Percentiles rank a stretch among this genome's conserved stretches.
These are phyloP conservation scores for Choloepus hoffmanni DNA, from an alignment of 2,113 vertebrate species.

Conservation along the genomic window DNA sequence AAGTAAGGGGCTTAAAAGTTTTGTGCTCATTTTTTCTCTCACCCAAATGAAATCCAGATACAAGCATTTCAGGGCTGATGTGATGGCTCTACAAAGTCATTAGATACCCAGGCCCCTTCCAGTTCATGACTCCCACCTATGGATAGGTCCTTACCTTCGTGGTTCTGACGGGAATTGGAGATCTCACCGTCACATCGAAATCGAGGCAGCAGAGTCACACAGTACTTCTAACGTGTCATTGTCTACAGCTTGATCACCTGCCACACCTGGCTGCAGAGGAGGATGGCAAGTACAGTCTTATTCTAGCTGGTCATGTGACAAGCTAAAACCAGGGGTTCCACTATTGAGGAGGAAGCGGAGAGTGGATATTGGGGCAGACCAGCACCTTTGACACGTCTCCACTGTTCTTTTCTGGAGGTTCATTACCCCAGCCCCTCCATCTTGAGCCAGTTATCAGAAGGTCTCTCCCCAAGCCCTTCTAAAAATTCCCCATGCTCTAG, in stretches of 20 bases:
- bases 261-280: not conserved
- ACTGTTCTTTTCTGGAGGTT: not conserved
- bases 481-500: not conserved
- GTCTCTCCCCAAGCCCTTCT: not conserved
- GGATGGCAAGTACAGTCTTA: not conserved
- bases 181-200: too few species aligned
- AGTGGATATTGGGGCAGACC: not conserved
- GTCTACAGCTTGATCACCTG: not conserved
- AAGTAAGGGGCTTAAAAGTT: not conserved
- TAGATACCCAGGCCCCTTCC: not conserved
- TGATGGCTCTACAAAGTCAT: not conserved
- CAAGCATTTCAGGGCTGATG: not conserved
- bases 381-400: not conserved
- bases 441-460: not conserved
- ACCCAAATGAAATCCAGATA: not conserved
- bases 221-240: not conserved
- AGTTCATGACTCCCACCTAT: accelerated
- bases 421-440: not conserved
- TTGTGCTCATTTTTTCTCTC: not conserved
- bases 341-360: not conserved
- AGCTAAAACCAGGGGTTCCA: not conserved
- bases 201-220: not conserved
- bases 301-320: not conserved
- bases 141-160: too few species aligned
- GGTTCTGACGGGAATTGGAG: not conserved